Base-by-base conservation (phyloP, 2,888 invertebrate species). In the Strigamia transsilvanica region DNA sequence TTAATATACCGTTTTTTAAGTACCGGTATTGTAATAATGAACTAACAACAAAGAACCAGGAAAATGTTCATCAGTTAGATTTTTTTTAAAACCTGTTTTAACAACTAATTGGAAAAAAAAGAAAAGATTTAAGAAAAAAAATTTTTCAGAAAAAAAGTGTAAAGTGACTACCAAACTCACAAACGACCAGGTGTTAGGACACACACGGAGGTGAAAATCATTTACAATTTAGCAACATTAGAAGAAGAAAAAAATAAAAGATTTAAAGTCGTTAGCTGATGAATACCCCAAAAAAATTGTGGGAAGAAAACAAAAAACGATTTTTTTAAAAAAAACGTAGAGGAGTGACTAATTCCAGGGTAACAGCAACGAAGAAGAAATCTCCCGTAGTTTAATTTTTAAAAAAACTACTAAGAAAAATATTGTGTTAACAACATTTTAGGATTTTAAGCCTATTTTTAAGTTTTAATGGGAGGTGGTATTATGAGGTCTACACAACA, bases 151-250 rank as follows among this genome's bases (percentile, higher is more conserved):
- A 51, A 51, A 51, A 51, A 51, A 51, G 6, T 15, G 13, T 15
- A 51, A 51, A 51, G 13, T 2, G 51, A 51, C n/a, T n/a, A 51
- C 6, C 13, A 2, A n/a, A 66, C 66, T 66, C 66, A 12, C 66
- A 21, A 66, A 66, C 15, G 66, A 12, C 66, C 66, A 23, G 23
- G 23, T 66, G 66, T 7, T 23, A 66, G 66, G 23, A 66, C 66
- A 23, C 66, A 66, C 66, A 66, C 66, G 15, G 66, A 21, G 66
- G 66, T 66, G 66, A 66, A 66, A 66, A 66, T 66, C 66, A 66
- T 66, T 66, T 66, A 66, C 23, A 66, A 66, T 56, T 56, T 56
- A 56, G 18, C 56, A 56, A n/a, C 56, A 56, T 56, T 56, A 9
- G 6, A 51, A 51, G n/a, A 27, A 27, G 27, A 27, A 27, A n/a